A percentile compares a stretch with the other conserved stretches of the same genome.
Evolutionary conservation across 2,113 vertebrate genomes (phyloP).

Genomic region (Alethe diademata): DNA sequence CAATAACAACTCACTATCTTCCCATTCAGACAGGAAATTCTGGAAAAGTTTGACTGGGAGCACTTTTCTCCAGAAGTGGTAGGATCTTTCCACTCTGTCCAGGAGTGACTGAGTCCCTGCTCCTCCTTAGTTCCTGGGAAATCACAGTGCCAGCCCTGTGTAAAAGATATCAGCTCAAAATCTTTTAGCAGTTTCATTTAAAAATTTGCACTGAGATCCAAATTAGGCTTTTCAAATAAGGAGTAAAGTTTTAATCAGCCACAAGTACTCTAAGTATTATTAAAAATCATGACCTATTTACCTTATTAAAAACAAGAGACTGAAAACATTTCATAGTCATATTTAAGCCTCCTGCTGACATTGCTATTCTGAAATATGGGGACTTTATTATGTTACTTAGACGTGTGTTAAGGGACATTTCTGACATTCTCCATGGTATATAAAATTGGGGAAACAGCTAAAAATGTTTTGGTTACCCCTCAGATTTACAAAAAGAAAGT

Average conservation of each 20-base stretch:
- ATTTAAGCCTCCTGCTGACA: conserved; percentile 72
- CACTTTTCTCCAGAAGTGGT: not conserved
- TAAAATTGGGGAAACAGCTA: conserved; percentile 73
- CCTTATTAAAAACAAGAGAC: conserved; percentile 69
- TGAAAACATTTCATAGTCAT: conserved; percentile 70
- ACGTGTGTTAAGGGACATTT: conserved; percentile 68
- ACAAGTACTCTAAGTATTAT: conserved; percentile 36
- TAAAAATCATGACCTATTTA: conserved; percentile 51
- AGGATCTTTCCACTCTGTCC: not conserved
- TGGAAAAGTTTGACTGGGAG: not conserved
- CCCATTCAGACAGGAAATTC: not conserved
- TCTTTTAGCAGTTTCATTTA: conserved; percentile 31
- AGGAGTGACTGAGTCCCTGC: not conserved
- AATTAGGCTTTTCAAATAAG: conserved; percentile 60
- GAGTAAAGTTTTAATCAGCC: conserved; percentile 67
- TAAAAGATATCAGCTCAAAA: not conserved
- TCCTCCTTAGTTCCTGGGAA: not conserved
- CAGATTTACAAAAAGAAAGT: conserved; percentile 7
- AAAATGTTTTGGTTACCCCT: conserved; percentile 70
- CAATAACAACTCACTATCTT: not conserved
- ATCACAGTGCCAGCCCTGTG: not conserved
- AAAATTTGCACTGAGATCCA: conserved; percentile 25
- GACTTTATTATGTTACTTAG: conserved; percentile 65
- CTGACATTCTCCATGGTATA: conserved; percentile 65
- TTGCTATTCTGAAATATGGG: conserved; percentile 52